Percentiles rank a stretch among this genome's conserved stretches.
These are phyloP conservation scores for Montifringilla adamsi DNA, from an alignment of 2,113 vertebrate genomes.

Conservation along the genomic window DNA sequence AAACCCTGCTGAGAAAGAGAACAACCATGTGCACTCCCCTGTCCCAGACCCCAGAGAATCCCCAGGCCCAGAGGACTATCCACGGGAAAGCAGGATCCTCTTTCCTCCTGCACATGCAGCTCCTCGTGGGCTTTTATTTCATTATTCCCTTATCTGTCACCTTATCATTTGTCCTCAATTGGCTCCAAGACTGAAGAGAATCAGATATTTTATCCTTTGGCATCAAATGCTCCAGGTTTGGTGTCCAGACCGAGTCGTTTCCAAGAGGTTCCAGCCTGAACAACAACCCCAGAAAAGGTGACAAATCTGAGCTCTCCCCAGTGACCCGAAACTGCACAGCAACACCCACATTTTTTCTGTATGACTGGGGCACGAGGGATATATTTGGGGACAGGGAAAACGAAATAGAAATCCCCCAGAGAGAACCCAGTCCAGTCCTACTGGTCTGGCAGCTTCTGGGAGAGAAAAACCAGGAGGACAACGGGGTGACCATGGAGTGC, in stretches of 20 bases:
- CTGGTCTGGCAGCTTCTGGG: background rate
- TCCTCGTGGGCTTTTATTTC: background rate
- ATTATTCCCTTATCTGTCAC: background rate
- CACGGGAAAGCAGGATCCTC: background rate
- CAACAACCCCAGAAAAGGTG: background rate
- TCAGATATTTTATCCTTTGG: background rate
- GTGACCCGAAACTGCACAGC: background rate
- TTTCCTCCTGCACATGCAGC: background rate
- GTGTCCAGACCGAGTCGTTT: rapidly evolving
- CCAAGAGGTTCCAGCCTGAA: background rate
- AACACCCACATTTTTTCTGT: background rate
- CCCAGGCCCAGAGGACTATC: background rate
- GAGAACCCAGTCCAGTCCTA: background rate
- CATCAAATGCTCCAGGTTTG: rapidly evolving
- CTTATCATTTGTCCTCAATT: background rate
- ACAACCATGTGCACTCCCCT: rapidly evolving
- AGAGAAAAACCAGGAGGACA: background rate
- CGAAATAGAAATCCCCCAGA: background rate
- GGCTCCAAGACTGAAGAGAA: background rate
- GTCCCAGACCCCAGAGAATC: background rate
- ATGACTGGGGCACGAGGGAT: background rate
- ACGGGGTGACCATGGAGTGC: background rate
- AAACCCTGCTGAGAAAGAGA: background rate
- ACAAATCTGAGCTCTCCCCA: background rate
- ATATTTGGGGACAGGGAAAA: background rate